Evolutionary conservation across 1,140 invertebrate species (phyloP), one percentile per base, ranked within the genome.

Genomic region (Ganaspis sp.): DNA sequence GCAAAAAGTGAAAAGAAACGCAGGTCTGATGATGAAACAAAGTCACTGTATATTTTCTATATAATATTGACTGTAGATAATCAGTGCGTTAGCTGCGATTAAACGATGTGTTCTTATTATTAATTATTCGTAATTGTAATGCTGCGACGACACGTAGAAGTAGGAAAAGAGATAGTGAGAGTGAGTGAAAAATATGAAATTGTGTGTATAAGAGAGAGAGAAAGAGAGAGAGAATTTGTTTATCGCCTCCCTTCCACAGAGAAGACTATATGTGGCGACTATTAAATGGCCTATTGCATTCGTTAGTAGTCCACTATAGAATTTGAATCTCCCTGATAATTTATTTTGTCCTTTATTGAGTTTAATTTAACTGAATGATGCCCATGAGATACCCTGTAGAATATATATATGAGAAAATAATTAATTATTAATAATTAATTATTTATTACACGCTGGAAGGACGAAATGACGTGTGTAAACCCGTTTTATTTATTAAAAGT

Each of bases 91-190:
- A 82, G 80, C 78, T 80, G 72, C 58, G 76, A 80, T 80, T 82
- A 79, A 84, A 84, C 40, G 26, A 85, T 84, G 84, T 83, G 84
- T 85, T 85, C 83, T 85, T 84, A 84, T 84, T 69, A 81, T 81
- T 73, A 81, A 83, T 81, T 83, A 83, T 83, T 85, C 78, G 76
- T 64, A 73, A 83, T 73, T 79, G 72, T 78, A 79, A 77, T 79
- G 34, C 81, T 53, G 70, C 81, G 74, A 78, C 49, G 72, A 77
- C 78, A 73, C 58, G 58, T 64, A 34, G 12, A 26, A 15, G 29
- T 45, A 75, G 45, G 23, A 15, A 34, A 9, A 58, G 21, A 17
- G 8, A 49, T 1, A 49, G 8, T 53, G 54, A 34, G 34, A n/a
- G n/a, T n/a, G n/a, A n/a, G n/a, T n/a, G n/a, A n/a, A n/a, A n/a